Evolutionary conservation across 2,797 vertebrate genomes (phyloP), one percentile per base, ranked within the genome.

Genomic region (Perodicticus potto): DNA sequence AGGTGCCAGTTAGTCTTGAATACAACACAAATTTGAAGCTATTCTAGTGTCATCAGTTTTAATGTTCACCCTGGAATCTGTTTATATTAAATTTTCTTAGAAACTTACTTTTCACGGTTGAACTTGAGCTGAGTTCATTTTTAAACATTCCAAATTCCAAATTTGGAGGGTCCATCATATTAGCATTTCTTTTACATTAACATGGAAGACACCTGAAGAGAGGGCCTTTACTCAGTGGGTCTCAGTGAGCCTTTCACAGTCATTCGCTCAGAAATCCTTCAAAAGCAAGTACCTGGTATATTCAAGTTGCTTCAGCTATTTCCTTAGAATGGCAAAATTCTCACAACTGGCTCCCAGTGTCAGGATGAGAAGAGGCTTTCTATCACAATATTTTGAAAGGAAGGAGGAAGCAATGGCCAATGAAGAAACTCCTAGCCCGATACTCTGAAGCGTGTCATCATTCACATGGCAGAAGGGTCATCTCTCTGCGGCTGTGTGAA

Each of bases 351-450:
- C 20, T 19, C 34, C 34, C 14, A 12, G 22, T 12, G 12, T 27
- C 1, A 13, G n/a, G 40, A 40, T 49, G 23, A 9, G 43, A n/a
- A 55, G 55, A 55, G 55, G 19, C 19, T 23, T 29, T 27, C 57
- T 2, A 32, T 23, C 23, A 37, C 25, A 19, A 45, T 11, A 16
- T 37, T 53, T 91, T 34, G 32, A 63, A 23, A 40, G 70, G 43
- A 63, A 34, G 27, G 63, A 32, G 32, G 5, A 65, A n/a, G 22
- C 17, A 27, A 32, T 43, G 55, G 3, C 67, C 1, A 59, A 43
- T 0, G 7, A 20, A 53, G 57, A 37, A 61, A n/a, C 1, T n/a
- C 5, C 70, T 12, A 13, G 2, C 7, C 3, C 0, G 8, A 55
- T 40, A 27, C 17, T 43, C 19, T 2, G 43, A 4, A 14, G 23